Percentiles rank a stretch among this genome's conserved stretches.
These are phyloP conservation scores for Paelopatides confundens DNA, from an alignment of 53 echinoderm and acorn worm species.

Conservation along the genomic window DNA sequence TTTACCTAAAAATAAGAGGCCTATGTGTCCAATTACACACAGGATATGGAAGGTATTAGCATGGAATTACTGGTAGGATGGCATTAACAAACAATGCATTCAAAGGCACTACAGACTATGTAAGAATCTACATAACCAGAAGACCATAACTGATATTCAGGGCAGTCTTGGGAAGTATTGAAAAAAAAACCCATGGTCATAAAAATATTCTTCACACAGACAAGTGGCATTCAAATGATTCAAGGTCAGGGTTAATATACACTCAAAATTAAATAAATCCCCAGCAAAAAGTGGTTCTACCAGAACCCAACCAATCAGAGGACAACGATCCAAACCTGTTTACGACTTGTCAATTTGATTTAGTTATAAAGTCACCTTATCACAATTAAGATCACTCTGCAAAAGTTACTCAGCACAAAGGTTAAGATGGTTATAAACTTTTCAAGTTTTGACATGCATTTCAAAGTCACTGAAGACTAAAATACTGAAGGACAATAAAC, in stretches of 20 bases:
- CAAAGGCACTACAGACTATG: too few species aligned
- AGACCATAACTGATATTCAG: too few species aligned
- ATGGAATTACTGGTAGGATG: too few species aligned
- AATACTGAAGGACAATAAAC: not conserved
- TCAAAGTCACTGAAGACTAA: too few species aligned
- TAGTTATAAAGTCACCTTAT: not conserved
- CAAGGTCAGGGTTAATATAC: not conserved
- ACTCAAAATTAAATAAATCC: not conserved
- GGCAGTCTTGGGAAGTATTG: too few species aligned
- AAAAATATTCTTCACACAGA: not conserved
- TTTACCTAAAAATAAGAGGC: too few species aligned
- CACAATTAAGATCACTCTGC: not conserved
- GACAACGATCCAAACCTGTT: not conserved
- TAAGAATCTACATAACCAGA: too few species aligned
- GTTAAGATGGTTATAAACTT: not conserved
- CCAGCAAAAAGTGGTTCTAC: not conserved
- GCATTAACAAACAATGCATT: too few species aligned
- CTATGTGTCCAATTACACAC: too few species aligned
- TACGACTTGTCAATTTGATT: not conserved
- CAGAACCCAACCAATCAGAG: not conserved
- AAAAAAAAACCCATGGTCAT: too few species aligned
- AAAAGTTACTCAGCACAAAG: conserved; percentile 1
- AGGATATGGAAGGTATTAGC: too few species aligned
- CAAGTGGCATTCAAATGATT: not conserved
- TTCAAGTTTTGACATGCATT: too few species aligned